Percentiles rank a stretch among this genome's conserved stretches.
Conservation (phyloP, 2,113 vertebrate genomes). For the Coracopsis vasa region DNA sequence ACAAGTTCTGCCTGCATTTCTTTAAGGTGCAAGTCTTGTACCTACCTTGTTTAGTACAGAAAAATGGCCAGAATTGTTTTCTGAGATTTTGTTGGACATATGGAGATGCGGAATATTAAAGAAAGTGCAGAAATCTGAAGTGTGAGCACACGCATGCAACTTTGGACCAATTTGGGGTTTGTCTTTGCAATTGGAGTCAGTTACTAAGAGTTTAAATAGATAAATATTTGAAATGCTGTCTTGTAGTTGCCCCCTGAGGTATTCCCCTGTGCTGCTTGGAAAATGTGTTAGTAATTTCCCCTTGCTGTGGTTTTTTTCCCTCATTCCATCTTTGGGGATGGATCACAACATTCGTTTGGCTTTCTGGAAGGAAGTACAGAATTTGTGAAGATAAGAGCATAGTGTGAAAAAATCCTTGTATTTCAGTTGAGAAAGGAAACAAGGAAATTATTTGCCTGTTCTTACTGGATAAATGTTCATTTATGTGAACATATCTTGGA, state of each 20-base stretch:
- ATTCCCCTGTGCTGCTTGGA: not conserved
- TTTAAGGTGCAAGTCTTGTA: not conserved
- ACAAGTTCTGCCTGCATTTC: not conserved
- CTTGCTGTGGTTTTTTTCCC: not conserved
- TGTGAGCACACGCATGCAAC: not conserved
- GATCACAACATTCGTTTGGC: not conserved
- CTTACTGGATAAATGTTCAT: not conserved
- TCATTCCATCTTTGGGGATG: not conserved
- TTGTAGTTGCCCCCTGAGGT: not conserved
- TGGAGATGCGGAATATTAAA: not conserved
- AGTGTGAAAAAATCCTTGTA: not conserved
- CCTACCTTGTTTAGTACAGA: not conserved
- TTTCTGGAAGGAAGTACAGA: not conserved
- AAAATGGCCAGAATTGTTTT: not conserved
- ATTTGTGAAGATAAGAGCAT: not conserved
- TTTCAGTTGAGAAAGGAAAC: not conserved
- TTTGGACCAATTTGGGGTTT: not conserved
- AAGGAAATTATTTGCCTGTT: not conserved
- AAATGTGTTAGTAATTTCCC: not conserved
- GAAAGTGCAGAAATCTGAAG: not conserved
- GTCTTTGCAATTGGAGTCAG: not conserved
- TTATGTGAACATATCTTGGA: not conserved
- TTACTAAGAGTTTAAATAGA: not conserved
- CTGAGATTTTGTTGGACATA: not conserved
- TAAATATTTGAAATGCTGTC: not conserved